A percentile compares a stretch with the other conserved stretches of the same genome.
Evolutionary conservation across 2,888 invertebrate species (phyloP).

Genomic region (Allophyes oxyacanthae): DNA sequence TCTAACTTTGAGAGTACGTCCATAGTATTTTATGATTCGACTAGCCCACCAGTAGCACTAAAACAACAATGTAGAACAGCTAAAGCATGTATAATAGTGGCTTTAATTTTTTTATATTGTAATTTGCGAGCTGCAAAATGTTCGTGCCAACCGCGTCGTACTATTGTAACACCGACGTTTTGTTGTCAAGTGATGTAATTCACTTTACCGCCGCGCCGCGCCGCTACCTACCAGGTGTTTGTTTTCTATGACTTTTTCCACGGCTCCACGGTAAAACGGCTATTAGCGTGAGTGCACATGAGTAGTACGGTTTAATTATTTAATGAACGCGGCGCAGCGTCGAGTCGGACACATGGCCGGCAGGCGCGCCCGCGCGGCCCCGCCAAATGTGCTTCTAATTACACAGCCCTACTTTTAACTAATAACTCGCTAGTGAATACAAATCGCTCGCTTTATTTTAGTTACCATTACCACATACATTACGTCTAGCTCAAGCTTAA

Average conservation of each 20-base stretch:
- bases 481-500: conserved; percentile 23
- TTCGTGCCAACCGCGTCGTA: conserved; percentile 52
- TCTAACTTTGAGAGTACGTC: conserved; percentile 47
- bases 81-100: conserved; percentile 72
- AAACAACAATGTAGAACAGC: conserved; percentile 74
- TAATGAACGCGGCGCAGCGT: conserved; percentile 63
- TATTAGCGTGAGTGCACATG: conserved; percentile 66
- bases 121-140: conserved; percentile 72
- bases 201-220: conserved; percentile 48
- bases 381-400: conserved; percentile 80
- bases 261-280: conserved; percentile 54
- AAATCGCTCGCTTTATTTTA: conserved; percentile 75
- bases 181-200: conserved; percentile 63
- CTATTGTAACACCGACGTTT: conserved; percentile 56
- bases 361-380: conserved; percentile 63
- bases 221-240: conserved; percentile 57
- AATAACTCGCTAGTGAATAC: conserved; percentile 74
- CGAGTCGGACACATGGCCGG: conserved; percentile 63
- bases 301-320: conserved; percentile 73
- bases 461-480: conserved; percentile 58
- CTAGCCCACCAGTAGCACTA: conserved; percentile 56
- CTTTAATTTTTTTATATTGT: conserved; percentile 79
- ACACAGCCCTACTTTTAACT: conserved; percentile 77
- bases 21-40: conserved; percentile 71
- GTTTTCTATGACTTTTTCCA: conserved; percentile 61